Evolutionary conservation across 2,888 invertebrate species (phyloP), one percentile per base, ranked within the genome.

Genomic region (Tetranychus piercei): DNA sequence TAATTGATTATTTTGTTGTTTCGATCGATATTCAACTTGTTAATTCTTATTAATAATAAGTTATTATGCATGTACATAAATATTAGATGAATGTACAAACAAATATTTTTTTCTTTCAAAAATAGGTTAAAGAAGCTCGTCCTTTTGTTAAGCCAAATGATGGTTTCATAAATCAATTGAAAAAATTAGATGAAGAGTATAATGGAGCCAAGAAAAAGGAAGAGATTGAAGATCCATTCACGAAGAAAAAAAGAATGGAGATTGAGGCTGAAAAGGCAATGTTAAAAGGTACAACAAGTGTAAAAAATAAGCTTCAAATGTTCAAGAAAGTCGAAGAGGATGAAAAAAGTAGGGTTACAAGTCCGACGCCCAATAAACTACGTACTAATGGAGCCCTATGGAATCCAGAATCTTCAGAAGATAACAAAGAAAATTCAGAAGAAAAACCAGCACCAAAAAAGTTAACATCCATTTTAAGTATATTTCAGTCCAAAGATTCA

Each of bases 111-210:
- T 34, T 3, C 4, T 34, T n/a, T 23, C 18, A 23, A 70, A n/a
- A 70, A n/a, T 78, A 80, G 77, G 80, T 82, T 1, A 81, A 81
- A 75, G 78, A 79, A 69, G 80, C 81, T 74, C 78, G 83, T 45
- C 80, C 82, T 15, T 77, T 78, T 18, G 79, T 80, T 9, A 78
- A 80, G 74, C 83, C 83, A n/a, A 83, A 83, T 77, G 80, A 80
- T 74, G 82, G 82, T 6, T 83, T 83, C 77, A 78, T 80, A 74
- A 77, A 78, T 45, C 81, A 82, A 76, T 78, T 83, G 44, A 78
- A 80, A 76, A 79, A 80, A 45, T 82, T 76, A 72, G 77, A 78
- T n/a, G 76, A 74, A 66, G 75, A 78, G 74, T 22, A 77, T 44
- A 55, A 71, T 70, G 77, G 76, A 5, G n/a, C 34, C 8, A 20